Evolutionary conservation across 1,140 invertebrate species (phyloP).

Genomic region (Drosophila willistoni): DNA sequence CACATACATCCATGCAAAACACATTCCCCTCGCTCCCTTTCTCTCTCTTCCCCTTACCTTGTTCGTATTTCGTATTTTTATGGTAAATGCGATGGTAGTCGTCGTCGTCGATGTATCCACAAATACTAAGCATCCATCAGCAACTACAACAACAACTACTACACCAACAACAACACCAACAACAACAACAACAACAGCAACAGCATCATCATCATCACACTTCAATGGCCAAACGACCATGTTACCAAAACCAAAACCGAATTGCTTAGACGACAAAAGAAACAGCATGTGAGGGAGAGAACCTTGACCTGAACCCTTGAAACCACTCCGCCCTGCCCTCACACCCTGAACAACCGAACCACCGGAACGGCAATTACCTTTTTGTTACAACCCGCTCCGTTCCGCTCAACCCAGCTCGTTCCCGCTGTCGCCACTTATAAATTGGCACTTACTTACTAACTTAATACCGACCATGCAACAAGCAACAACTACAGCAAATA

Average conservation of each 20-base stretch:
- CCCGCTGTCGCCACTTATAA: not conserved
- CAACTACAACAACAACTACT: slow-evolving; percentile 29
- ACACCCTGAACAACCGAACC: not conserved
- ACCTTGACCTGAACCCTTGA: not conserved
- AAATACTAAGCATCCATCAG: slow-evolving; percentile 40
- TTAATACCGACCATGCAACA: not conserved
- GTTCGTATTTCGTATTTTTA: slow-evolving; percentile 3
- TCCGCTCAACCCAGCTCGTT: no score
- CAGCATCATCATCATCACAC: slow-evolving; percentile 27
- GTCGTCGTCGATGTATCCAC: slow-evolving; percentile 25
- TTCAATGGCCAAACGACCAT: slow-evolving; percentile 18
- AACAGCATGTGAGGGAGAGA: not conserved
- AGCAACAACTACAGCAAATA: not conserved
- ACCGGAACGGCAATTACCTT: slow-evolving; percentile 10
- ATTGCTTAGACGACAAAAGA: slow-evolving; percentile 34
- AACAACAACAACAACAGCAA: slow-evolving; percentile 15
- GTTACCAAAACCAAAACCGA: slow-evolving; percentile 21
- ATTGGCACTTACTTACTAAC: slow-evolving; percentile 14
- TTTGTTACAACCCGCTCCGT: not conserved
- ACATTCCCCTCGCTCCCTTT: slow-evolving; percentile 20
- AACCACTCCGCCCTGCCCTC: no score
- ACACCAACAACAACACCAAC: slow-evolving; percentile 13
- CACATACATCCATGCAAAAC: slow-evolving; percentile 19
- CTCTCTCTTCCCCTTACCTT: not conserved
- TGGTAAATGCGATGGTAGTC: slow-evolving; percentile 6